These are phyloP conservation scores for Ptyas mucosa DNA, from an alignment of 2,113 vertebrate species.

Conservation along the genomic window DNA sequence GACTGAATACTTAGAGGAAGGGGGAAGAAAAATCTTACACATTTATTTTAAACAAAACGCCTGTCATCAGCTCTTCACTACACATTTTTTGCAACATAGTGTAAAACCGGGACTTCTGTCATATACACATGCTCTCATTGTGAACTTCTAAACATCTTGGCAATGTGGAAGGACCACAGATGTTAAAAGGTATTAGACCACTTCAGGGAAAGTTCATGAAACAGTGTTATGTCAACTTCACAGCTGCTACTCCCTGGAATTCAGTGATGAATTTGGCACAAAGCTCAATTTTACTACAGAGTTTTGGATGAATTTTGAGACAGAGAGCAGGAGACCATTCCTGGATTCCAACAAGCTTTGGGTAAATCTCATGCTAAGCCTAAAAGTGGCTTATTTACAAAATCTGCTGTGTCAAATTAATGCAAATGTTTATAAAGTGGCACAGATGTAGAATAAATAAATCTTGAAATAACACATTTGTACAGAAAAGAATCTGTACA, in stretches of 20 bases:
- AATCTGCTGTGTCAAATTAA: not conserved
- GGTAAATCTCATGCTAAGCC: not conserved
- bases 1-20: not conserved
- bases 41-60: not conserved
- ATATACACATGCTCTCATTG: not conserved
- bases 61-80: not conserved
- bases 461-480: not conserved
- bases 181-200: conserved; percentile 51
- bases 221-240: conserved; percentile 40
- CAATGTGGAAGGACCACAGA: conserved; percentile 41
- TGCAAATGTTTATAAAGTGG: conserved; percentile 2
- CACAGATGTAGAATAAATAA: not conserved
- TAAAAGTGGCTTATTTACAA: not conserved
- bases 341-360: not conserved
- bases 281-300: not conserved
- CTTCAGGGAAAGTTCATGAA: conserved; percentile 53
- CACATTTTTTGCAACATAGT: fast-evolving
- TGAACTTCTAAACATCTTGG: conserved; percentile 44
- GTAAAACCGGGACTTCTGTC: not conserved
- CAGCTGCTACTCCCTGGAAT: conserved; percentile 44
- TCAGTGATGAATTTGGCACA: not conserved
- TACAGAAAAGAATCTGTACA: not conserved
- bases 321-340: not conserved
- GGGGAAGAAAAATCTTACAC: not conserved
- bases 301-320: not conserved